These are phyloP conservation scores for Cheirogaleus medius DNA, from an alignment of 2,113 vertebrate genomes.

Conservation along the genomic window DNA sequence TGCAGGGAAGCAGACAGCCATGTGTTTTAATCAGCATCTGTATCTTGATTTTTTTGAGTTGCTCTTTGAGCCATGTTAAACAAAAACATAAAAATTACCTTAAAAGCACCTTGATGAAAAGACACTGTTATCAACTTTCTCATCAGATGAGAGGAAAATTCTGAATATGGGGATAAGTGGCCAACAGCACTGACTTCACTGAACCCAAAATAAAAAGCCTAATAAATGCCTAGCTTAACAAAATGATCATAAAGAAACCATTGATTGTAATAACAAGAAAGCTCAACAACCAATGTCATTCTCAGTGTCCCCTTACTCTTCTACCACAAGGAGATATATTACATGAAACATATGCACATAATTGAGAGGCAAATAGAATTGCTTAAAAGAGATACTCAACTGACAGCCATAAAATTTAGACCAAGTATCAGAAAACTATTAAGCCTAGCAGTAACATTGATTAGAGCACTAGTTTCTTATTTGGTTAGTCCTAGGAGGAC, in stretches of 20 bases:
- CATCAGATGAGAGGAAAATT: constrained; percentile 57
- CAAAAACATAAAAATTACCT: constrained; percentile 73
- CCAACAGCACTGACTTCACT: constrained; percentile 32
- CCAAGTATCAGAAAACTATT: constrained; percentile 75
- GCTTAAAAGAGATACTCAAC: constrained; percentile 62
- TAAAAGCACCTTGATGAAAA: constrained; percentile 75
- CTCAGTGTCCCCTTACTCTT: constrained; percentile 31
- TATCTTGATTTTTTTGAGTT: constrained; percentile 66
- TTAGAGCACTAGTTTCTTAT: constrained; percentile 58
- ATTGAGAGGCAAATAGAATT: constrained; percentile 67
- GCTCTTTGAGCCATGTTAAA: constrained; percentile 75
- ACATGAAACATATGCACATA: constrained; percentile 63
- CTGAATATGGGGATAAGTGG: constrained; percentile 34
- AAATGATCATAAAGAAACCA: constrained; percentile 72
- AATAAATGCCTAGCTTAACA: constrained; percentile 57
- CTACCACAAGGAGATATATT: constrained; percentile 62
- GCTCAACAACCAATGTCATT: constrained; percentile 53
- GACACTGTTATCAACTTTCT: constrained; percentile 56
- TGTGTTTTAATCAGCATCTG: constrained; percentile 68
- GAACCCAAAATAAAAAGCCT: constrained; percentile 38
- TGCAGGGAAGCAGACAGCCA: constrained; percentile 60
- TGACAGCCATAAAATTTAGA: constrained; percentile 73
- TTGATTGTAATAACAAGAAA: constrained; percentile 66
- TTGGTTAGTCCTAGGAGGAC: constrained; percentile 62
- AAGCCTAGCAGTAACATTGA: constrained; percentile 67